Evolutionary conservation across 2,113 vertebrate species (phyloP).

Genomic region (Rana temporaria): DNA sequence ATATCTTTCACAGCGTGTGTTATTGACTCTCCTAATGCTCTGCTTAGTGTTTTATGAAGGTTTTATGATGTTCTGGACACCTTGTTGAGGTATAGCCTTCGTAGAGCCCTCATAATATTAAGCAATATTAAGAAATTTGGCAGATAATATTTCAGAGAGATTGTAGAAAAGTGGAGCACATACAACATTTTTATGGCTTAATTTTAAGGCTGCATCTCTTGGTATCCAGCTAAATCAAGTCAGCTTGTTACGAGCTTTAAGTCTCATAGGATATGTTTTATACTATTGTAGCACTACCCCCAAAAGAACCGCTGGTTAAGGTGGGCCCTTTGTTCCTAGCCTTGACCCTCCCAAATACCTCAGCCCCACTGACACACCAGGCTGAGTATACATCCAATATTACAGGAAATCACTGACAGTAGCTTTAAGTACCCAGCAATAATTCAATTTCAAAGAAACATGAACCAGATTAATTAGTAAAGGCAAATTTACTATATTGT

Average conservation of each 20-base stretch:
- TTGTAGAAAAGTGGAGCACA: not conserved
- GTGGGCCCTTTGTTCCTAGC: too few species aligned
- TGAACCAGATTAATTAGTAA: too few species aligned
- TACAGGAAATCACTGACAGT: too few species aligned
- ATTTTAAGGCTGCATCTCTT: slow-evolving; percentile 8
- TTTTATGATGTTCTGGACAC: not conserved
- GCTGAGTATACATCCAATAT: too few species aligned
- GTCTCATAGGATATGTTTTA: not conserved
- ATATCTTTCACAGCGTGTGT: not conserved
- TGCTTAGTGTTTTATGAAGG: not conserved
- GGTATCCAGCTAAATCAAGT: not conserved
- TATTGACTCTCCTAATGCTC: not conserved
- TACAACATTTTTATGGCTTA: slow-evolving; percentile 14
- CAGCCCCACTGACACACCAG: too few species aligned
- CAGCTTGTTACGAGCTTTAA: slow-evolving; percentile 4
- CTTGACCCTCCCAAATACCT: too few species aligned
- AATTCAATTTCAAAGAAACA: too few species aligned
- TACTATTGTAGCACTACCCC: too few species aligned
- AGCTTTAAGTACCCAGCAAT: too few species aligned
- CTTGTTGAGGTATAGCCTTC: not conserved
- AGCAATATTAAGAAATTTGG: slow-evolving; percentile 22
- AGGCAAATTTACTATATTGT: too few species aligned
- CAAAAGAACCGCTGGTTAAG: too few species aligned
- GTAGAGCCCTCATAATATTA: not conserved
- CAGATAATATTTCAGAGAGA: slow-evolving; percentile 24